Percentiles rank a stretch among this genome's conserved stretches.
These are phyloP conservation scores for Charadrius vociferus DNA, from an alignment of 2,113 vertebrate genomes.

Conservation along the genomic window DNA sequence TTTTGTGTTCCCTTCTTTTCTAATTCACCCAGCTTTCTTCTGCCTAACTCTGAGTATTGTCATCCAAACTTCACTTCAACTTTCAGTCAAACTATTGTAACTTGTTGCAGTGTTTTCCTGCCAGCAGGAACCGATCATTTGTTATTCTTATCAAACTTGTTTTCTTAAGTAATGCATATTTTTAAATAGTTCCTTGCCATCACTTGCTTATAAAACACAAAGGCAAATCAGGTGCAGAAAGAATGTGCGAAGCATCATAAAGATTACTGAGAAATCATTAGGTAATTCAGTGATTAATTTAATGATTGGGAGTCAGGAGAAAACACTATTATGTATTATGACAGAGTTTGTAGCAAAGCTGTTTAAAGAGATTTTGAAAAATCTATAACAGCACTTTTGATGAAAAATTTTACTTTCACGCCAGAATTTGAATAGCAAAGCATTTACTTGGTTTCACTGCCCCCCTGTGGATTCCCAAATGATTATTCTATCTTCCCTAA, in stretches of 20 bases:
- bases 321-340: background rate
- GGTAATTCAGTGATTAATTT: background rate
- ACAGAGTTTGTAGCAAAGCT: background rate
- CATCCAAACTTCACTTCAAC: background rate
- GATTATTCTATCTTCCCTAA: conserved; percentile 35
- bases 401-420: background rate
- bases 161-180: background rate
- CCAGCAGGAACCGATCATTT: background rate
- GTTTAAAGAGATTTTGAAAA: conserved; percentile 25
- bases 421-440: conserved; percentile 22
- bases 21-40: background rate
- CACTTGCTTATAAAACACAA: background rate
- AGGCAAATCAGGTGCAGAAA: background rate
- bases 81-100: background rate
- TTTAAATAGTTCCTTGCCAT: background rate
- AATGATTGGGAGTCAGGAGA: background rate
- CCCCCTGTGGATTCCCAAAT: conserved; percentile 32
- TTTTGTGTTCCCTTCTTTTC: background rate
- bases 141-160: background rate
- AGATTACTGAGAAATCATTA: background rate
- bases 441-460: conserved; percentile 38
- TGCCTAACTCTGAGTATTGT: background rate
- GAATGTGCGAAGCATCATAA: background rate
- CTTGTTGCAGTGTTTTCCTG: background rate
- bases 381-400: background rate